phyloP scores from a whole-genome alignment of 2,888 invertebrate species.

The Lasioglossum figueresi region DNA sequence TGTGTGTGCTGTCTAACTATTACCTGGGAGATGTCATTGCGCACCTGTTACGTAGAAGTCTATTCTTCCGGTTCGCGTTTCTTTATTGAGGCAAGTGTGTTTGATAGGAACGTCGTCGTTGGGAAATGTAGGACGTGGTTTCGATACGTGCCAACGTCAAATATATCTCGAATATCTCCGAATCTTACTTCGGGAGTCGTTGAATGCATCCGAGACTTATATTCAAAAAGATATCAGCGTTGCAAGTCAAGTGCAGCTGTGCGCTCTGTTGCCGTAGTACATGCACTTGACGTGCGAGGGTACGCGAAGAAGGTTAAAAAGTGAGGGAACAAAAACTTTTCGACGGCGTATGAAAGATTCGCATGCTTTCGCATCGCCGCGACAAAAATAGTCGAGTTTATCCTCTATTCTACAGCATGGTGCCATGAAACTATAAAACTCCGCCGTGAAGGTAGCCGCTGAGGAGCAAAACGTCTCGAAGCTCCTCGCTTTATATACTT shows the following conservation, averaged over 20 bases:
- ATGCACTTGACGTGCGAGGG: conserved; percentile 53
- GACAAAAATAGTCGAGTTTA: conserved; percentile 1
- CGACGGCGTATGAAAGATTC: not conserved
- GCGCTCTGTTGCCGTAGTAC: conserved; percentile 47
- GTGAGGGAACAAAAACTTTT: conserved; percentile 22
- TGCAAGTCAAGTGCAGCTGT: conserved; percentile 66
- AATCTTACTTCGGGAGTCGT: conserved; percentile 56
- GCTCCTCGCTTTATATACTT: not conserved
- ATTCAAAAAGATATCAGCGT: conserved; percentile 64
- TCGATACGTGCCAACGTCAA: conserved; percentile 62
- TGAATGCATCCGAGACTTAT: conserved; percentile 62
- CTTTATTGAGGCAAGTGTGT: conserved; percentile 43
- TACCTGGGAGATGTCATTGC: not conserved
- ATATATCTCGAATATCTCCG: conserved; percentile 58
- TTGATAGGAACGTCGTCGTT: conserved; percentile 53
- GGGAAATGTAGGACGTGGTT: conserved; percentile 55
- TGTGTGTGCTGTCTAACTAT: too few species aligned
- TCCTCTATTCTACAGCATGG: not conserved
- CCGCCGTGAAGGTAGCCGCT: not conserved
- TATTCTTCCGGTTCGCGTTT: conserved; percentile 33
- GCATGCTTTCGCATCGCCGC: not conserved
- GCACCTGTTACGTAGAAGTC: not conserved
- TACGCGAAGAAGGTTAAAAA: conserved; percentile 52
- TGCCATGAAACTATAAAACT: not conserved
- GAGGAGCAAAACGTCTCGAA: not conserved